Evolutionary conservation across 2,888 invertebrate species (phyloP).

Genomic region (Clitarchus hookeri): DNA sequence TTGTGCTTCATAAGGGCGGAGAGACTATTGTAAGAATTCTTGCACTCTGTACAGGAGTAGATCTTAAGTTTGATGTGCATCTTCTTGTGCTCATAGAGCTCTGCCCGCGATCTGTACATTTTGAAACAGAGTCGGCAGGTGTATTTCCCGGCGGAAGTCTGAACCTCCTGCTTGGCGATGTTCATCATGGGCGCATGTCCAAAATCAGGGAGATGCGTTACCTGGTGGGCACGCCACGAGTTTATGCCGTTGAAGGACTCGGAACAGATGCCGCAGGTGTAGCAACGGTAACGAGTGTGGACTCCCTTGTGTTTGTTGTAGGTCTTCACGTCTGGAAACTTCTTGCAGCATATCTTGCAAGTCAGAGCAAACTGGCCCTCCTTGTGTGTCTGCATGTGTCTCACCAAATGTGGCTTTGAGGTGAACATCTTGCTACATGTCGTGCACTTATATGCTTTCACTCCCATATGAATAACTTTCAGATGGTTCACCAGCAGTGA

Average conservation of each 20-base stretch:
- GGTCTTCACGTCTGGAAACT: conserved; percentile 30
- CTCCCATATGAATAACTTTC: conserved; percentile 34
- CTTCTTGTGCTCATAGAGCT: conserved; percentile 68
- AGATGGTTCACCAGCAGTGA: conserved; percentile 28
- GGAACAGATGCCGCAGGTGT: conserved; percentile 31
- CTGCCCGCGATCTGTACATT: conserved; percentile 63
- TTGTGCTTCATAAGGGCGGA: conserved; percentile 54
- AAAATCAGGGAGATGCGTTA: conserved; percentile 19
- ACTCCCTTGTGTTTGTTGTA: conserved; percentile 36
- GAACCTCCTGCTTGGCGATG: neutral
- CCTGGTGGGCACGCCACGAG: conserved; percentile 35
- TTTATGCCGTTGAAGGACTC: conserved; percentile 34
- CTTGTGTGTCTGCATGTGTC: conserved; percentile 22
- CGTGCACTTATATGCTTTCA: conserved; percentile 32
- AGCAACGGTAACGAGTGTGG: conserved; percentile 34
- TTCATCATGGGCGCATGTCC: neutral
- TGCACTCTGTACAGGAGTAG: conserved; percentile 64
- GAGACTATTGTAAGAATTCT: conserved; percentile 66
- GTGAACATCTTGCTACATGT: conserved; percentile 33
- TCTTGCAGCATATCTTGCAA: conserved; percentile 33
- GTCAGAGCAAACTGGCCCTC: conserved; percentile 15
- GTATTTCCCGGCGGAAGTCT: conserved; percentile 49
- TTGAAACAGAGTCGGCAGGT: conserved; percentile 67
- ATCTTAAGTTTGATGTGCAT: conserved; percentile 69
- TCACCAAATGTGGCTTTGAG: conserved; percentile 25